These are phyloP conservation scores for Pyxicephalus adspersus DNA, from an alignment of 2,113 vertebrate species.

Conservation along the genomic window DNA sequence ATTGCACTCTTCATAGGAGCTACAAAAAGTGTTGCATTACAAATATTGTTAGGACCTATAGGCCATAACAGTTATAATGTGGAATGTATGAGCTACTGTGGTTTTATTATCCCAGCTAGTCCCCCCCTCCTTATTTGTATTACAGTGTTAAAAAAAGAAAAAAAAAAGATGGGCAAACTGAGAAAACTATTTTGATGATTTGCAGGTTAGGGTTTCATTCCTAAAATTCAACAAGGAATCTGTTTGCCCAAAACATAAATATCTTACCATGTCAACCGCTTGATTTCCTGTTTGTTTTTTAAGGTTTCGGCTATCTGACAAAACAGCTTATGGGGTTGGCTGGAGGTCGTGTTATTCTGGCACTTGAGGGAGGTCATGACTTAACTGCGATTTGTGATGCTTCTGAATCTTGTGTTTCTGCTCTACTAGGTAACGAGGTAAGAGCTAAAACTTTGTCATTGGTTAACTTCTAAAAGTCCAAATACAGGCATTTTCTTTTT, in stretches of 20 bases:
- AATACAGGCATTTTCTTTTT: no score
- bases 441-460: constrained; percentile 24
- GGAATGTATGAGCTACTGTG: no score
- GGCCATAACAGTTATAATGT: background rate
- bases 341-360: constrained; percentile 88
- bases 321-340: constrained; percentile 97
- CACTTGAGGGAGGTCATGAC: constrained; percentile 96
- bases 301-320: constrained; percentile 97
- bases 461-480: no score
- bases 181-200: no score
- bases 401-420: constrained; percentile 94
- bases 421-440: constrained; percentile 95
- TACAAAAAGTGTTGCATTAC: background rate
- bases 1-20: no score
- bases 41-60: background rate
- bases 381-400: constrained; percentile 97
- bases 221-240: no score
- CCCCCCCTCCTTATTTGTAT: no score
- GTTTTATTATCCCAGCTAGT: no score
- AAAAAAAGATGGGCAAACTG: no score
- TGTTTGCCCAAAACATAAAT: no score
- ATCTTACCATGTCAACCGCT: background rate
- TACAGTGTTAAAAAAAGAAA: no score
- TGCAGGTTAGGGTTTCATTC: no score
- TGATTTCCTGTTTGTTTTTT: background rate